Evolutionary conservation across 2,797 vertebrate species (phyloP).

Genomic region (Rousettus madagascariensis): DNA sequence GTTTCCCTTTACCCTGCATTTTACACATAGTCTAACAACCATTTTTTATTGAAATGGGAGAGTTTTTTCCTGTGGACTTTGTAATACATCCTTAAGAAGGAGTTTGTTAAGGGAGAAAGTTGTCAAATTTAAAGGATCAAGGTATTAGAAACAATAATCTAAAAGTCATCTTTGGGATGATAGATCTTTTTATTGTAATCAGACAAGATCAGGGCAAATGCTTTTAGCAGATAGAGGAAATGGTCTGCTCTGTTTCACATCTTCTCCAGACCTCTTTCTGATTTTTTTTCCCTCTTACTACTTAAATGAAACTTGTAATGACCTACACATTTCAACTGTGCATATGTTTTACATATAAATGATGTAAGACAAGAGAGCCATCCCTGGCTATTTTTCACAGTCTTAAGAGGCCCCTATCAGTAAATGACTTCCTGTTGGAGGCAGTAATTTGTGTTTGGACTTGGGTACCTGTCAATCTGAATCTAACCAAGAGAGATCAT

Average conservation of each 20-base stretch:
- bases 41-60: background rate
- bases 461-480: slow-evolving; percentile 30
- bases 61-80: background rate
- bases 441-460: slow-evolving; percentile 47
- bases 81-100: background rate
- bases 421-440: slow-evolving; percentile 26
- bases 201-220: background rate
- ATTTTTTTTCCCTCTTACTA: background rate
- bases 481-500: background rate
- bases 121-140: background rate
- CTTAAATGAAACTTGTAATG: background rate
- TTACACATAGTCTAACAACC: background rate
- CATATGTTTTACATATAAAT: background rate
- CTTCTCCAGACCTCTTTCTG: background rate
- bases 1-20: background rate
- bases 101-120: background rate
- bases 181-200: background rate
- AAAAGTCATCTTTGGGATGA: slow-evolving; percentile 6
- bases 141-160: background rate
- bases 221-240: background rate
- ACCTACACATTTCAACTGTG: background rate
- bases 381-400: background rate
- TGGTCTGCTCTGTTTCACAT: background rate
- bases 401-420: background rate
- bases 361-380: background rate